These are phyloP conservation scores for Chaunax sp. DNA, from an alignment of 2,797 vertebrate species.

Conservation along the genomic window DNA sequence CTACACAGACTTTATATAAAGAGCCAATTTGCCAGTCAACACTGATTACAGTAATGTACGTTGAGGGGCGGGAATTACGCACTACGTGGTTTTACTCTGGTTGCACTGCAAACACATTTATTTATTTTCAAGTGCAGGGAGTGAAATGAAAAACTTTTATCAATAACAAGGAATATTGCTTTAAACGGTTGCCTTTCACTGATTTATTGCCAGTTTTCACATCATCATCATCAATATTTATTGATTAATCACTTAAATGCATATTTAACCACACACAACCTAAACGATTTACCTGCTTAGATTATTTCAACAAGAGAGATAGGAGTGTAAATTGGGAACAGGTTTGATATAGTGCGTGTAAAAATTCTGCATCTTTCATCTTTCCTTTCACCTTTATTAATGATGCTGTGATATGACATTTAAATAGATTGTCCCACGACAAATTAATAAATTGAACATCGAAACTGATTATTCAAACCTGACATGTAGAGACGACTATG, in stretches of 20 bases:
- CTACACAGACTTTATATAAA: conserved; percentile 58
- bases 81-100: not conserved
- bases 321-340: not conserved
- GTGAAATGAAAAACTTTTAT: too few species aligned
- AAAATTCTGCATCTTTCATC: too few species aligned
- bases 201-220: not conserved
- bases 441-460: not conserved
- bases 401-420: too few species aligned
- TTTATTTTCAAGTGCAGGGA: not conserved
- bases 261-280: not conserved
- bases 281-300: not conserved
- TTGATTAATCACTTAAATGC: conserved; percentile 1
- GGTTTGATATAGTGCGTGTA: too few species aligned
- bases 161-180: too few species aligned
- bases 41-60: conserved; percentile 19
- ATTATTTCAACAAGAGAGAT: not conserved
- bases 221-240: not conserved
- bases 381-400: too few species aligned
- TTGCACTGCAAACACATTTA: not conserved
- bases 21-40: conserved; percentile 14
- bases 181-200: not conserved
- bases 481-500: not conserved
- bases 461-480: not conserved
- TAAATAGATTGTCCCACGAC: not conserved
- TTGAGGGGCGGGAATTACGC: conserved; percentile 1